These are phyloP conservation scores for Pseudomugil gertrudae DNA, from an alignment of 2,797 vertebrate genomes.

Conservation along the genomic window DNA sequence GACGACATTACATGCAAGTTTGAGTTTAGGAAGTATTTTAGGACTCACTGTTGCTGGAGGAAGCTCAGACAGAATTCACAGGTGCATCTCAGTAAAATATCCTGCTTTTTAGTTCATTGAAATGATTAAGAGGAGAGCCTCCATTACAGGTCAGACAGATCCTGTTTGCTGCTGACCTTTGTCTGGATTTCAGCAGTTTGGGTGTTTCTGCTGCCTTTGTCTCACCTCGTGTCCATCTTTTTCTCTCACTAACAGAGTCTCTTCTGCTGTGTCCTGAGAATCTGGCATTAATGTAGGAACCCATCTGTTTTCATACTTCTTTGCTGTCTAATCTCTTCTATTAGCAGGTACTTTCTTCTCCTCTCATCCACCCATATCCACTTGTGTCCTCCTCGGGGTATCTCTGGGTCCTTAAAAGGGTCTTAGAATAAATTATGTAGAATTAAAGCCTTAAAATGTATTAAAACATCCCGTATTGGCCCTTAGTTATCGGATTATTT, in stretches of 20 bases:
- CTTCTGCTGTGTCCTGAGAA: conserved; percentile 15
- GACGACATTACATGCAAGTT: background rate
- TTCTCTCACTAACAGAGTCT: conserved; percentile 14
- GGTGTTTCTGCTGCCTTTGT: background rate
- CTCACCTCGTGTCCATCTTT: conserved; percentile 19
- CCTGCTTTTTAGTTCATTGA: background rate
- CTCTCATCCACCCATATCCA: conserved; percentile 43
- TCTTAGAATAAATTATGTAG: conserved; percentile 67
- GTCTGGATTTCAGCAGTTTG: conserved; percentile 4
- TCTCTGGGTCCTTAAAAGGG: conserved; percentile 56
- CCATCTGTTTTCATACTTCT: conserved; percentile 61
- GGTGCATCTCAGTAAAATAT: background rate
- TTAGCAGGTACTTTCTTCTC: conserved; percentile 43
- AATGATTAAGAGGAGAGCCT: background rate
- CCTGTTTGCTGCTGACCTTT: conserved; percentile 1
- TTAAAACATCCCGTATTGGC: conserved; percentile 36
- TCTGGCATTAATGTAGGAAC: conserved; percentile 37
- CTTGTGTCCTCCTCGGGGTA: conserved; percentile 50
- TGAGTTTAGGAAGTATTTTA: conserved; percentile 2
- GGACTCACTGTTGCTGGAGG: conserved; percentile 1
- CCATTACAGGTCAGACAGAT: conserved; percentile 5
- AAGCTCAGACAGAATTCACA: background rate
- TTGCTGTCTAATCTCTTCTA: conserved; percentile 61
- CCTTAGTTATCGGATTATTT: conserved; percentile 52
- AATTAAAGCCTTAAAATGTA: conserved; percentile 58